Conservation (phyloP, 2,113 vertebrate genomes). For the Isurus oxyrinchus region DNA sequence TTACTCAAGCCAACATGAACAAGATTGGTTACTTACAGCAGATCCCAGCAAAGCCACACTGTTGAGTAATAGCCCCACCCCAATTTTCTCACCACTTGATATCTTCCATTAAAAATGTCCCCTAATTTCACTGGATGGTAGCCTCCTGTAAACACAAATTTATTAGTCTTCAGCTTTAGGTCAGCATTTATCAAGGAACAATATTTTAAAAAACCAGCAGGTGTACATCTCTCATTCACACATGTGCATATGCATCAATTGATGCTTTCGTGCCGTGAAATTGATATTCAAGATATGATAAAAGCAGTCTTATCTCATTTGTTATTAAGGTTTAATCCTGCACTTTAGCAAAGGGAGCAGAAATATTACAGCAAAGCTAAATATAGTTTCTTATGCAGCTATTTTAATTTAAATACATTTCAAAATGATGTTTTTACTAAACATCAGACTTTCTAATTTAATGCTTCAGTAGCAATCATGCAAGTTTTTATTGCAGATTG, state of each 20-base stretch:
- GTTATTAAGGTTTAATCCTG: background rate
- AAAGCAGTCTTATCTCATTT: background rate
- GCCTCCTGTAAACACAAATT: conserved; percentile 53
- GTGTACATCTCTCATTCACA: background rate
- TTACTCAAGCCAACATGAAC: background rate
- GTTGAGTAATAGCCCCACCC: conserved; percentile 72
- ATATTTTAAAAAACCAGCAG: background rate
- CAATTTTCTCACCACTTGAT: conserved; percentile 63
- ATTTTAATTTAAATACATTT: background rate
- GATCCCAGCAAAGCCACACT: conserved; percentile 74
- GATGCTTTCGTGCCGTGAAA: background rate
- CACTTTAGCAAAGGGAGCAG: background rate
- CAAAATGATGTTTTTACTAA: background rate
- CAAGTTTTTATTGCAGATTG: background rate
- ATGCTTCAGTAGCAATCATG: background rate
- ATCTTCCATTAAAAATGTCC: conserved; percentile 63
- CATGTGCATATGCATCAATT: background rate
- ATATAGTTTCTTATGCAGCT: background rate
- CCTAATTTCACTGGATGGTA: conserved; percentile 59
- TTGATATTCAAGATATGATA: background rate
- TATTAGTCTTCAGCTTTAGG: background rate
- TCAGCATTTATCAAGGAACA: background rate
- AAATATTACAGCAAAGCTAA: background rate
- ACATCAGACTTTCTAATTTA: background rate
- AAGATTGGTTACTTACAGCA: conserved; percentile 52